phyloP scores from a whole-genome alignment of 2,888 invertebrate genomes.

The Euplagia quadripunctaria region DNA sequence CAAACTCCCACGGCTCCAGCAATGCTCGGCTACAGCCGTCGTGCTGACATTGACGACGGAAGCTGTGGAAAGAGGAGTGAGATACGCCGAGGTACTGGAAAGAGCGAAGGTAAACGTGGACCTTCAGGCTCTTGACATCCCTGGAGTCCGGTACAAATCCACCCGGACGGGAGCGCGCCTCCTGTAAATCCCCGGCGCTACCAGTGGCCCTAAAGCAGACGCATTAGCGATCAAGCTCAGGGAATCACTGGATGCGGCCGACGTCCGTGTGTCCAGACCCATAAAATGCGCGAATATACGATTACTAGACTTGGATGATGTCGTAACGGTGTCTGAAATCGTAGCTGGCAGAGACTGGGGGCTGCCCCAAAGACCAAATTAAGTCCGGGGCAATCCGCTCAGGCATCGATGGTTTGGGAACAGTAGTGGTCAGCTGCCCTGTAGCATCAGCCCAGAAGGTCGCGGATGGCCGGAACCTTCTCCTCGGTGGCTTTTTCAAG shows the following conservation, averaged over 20 bases:
- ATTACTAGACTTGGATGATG: not conserved
- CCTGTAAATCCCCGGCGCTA: not conserved
- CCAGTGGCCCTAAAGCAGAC: not conserved
- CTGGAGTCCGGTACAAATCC: not conserved
- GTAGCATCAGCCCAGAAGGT: not conserved
- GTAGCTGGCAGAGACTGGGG: not conserved
- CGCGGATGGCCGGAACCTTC: not conserved
- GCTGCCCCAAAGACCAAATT: not conserved
- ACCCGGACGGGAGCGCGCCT: not conserved
- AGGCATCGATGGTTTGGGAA: no score
- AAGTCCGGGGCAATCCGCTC: not conserved
- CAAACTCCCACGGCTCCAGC: no score
- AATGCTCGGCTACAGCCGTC: not conserved
- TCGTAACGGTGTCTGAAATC: no score
- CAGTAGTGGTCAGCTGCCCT: not conserved
- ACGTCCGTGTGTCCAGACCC: not conserved
- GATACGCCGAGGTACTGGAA: not conserved
- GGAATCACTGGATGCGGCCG: not conserved
- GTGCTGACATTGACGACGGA: not conserved
- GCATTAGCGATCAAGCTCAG: not conserved
- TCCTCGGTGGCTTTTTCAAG: not conserved
- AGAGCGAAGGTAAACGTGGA: no score
- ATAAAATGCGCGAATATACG: not conserved
- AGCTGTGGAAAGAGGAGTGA: not conserved
- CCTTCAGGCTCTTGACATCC: not conserved